A percentile compares a stretch with the other conserved stretches of the same genome.
phyloP scores from a whole-genome alignment of 1,140 invertebrate genomes.

The Tenebrio molitor region DNA sequence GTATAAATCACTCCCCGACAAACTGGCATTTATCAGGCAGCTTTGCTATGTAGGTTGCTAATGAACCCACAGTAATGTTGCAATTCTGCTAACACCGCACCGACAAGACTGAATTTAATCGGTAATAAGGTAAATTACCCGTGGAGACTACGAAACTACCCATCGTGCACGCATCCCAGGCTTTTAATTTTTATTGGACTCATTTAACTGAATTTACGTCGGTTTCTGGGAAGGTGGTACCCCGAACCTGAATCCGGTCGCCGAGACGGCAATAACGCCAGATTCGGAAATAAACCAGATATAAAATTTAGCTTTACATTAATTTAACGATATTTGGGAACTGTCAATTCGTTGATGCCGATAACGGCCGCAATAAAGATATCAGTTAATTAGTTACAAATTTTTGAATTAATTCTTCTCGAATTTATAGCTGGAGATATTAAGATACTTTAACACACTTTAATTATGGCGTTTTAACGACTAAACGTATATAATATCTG shows the following conservation, averaged over 20 bases:
- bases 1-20: conserved; percentile 60
- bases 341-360: conserved; percentile 5
- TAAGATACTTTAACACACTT: conserved; percentile 41
- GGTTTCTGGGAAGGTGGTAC: background rate
- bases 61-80: conserved; percentile 52
- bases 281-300: background rate
- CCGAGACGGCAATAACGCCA: too few relatives aligned
- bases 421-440: conserved; percentile 44
- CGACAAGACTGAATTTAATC: conserved; percentile 25
- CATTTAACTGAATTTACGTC: conserved; percentile 1
- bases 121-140: conserved; percentile 22
- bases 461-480: conserved; percentile 47
- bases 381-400: conserved; percentile 44
- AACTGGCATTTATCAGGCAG: conserved; percentile 57
- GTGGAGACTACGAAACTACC: conserved; percentile 11
- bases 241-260: too few relatives aligned
- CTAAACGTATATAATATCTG: conserved; percentile 45
- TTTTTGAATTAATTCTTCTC: conserved; percentile 41
- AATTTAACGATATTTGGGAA: conserved; percentile 1
- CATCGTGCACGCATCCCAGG: background rate
- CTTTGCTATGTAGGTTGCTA: conserved; percentile 56
- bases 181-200: conserved; percentile 6
- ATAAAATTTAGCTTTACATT: background rate
- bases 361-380: conserved; percentile 17
- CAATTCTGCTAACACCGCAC: conserved; percentile 45